phyloP scores from a whole-genome alignment of 37 sponge, comb jelly and placozoan genomes.

The Amphimedon queenslandica region DNA sequence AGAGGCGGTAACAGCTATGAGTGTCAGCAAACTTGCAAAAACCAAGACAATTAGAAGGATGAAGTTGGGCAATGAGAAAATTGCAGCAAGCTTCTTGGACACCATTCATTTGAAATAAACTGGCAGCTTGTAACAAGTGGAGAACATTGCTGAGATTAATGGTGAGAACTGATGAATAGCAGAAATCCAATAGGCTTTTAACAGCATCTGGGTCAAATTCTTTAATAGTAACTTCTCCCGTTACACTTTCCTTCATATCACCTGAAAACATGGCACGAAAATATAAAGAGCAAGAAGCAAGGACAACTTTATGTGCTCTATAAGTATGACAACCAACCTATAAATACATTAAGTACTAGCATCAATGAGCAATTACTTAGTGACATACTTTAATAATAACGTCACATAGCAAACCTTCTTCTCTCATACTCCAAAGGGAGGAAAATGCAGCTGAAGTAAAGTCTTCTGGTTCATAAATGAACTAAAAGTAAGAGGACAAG shows the following conservation, averaged over 20 bases:
- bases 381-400: background rate
- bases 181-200: slow-evolving; percentile 39
- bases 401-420: slow-evolving; percentile 15
- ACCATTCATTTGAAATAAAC: slow-evolving; percentile 51
- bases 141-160: slow-evolving; percentile 50
- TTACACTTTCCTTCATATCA: slow-evolving; percentile 28
- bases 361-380: too few species aligned
- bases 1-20: slow-evolving; percentile 38
- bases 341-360: too few species aligned
- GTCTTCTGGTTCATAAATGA: slow-evolving; percentile 41
- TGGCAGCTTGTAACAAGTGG: slow-evolving; percentile 40
- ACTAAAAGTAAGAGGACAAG: background rate
- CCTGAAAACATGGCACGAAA: slow-evolving; percentile 33
- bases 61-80: slow-evolving; percentile 60
- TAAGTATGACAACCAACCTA: background rate
- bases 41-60: slow-evolving; percentile 67
- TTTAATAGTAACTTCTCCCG: slow-evolving; percentile 45
- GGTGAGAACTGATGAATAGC: slow-evolving; percentile 27
- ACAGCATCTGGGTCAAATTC: slow-evolving; percentile 43
- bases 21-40: slow-evolving; percentile 46
- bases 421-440: slow-evolving; percentile 21
- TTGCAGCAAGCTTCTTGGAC: slow-evolving; percentile 55
- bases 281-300: slow-evolving; percentile 22
- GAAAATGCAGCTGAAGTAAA: slow-evolving; percentile 26
- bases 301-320: slow-evolving; percentile 29